These are phyloP conservation scores for Pyrgus malvae DNA, from an alignment of 2,888 invertebrate species.

Conservation along the genomic window DNA sequence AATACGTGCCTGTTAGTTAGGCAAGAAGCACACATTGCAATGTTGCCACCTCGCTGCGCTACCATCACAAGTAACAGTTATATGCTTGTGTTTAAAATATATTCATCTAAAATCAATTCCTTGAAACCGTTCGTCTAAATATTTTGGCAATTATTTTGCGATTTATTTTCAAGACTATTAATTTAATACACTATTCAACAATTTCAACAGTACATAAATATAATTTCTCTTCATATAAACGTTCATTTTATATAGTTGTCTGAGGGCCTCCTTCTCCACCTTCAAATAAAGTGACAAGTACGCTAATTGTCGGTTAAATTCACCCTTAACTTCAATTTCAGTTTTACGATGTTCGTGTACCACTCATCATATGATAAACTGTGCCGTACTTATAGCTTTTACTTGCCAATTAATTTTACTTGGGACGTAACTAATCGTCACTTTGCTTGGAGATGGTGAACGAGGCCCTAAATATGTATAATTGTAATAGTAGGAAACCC, in stretches of 20 bases:
- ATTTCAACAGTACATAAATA: constrained; percentile 16
- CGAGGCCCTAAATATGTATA: too few species aligned
- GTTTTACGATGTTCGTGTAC: too few species aligned
- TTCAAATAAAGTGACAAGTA: too few species aligned
- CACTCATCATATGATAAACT: too few species aligned
- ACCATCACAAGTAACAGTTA: background rate
- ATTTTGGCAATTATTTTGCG: constrained; percentile 6
- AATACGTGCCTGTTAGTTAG: background rate
- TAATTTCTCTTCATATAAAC: constrained; percentile 11
- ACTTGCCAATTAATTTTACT: too few species aligned
- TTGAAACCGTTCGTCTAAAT: background rate
- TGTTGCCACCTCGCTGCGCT: constrained; percentile 18
- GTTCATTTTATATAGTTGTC: background rate
- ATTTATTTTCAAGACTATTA: constrained; percentile 1
- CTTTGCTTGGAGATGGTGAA: too few species aligned
- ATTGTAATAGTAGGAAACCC: too few species aligned
- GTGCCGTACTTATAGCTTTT: too few species aligned
- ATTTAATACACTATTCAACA: constrained; percentile 16
- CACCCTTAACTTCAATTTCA: too few species aligned
- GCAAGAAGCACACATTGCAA: constrained; percentile 6
- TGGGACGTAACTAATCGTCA: too few species aligned
- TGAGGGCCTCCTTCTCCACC: too few species aligned
- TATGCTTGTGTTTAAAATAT: background rate
- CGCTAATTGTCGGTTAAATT: too few species aligned
- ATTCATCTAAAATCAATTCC: constrained; percentile 9